Evolutionary conservation across 2,113 vertebrate species (phyloP), one percentile per base, ranked within the genome.

Genomic region (Burhinus oedicnemus): DNA sequence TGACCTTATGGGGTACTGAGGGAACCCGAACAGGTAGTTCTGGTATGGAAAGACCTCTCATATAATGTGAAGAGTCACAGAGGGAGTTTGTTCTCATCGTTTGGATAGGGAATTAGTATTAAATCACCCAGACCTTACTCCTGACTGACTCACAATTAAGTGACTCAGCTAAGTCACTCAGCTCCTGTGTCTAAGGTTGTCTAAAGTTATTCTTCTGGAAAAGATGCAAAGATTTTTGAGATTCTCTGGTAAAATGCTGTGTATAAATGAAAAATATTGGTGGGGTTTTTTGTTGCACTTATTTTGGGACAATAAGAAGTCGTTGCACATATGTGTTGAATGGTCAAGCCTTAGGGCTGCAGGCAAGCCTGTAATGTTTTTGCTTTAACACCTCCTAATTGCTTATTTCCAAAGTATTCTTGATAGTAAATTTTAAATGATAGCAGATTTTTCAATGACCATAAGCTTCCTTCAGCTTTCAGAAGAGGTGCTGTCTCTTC

Each of bases 141-240:
- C 77, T 89, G 77, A 44, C 70, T 85, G 89, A 93, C 74, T 96
- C 86, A 94, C 23, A 84, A 38, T 77, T 65, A 65, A 96, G 45
- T 89, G 81, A 90, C 83, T 93, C 77, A 90, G 89, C 81, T 55
- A 64, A 95, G 60, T 86, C 79, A 58, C 34, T 83, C 65, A 29
- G 44, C 64, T 75, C 22, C 72, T 68, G 32, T 92, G 44, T 51
- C 58, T 89, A 45, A 90, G 70, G 61, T 83, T 93, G 52, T 49
- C 54, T 93, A 38, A 90, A 62, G 64, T 83, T 94, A 29, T 76
- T 91, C 42, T 90, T 40, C 83, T 93, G 89, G 64, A 83, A 87
- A 93, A 55, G 34, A 75, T 66, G 49, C 68, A 83, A 65, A 87
- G 58, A 65, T 80, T 42, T 90, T 96, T 38, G n/a, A n/a, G 12